Evolutionary conservation across 2,888 invertebrate genomes (phyloP).

Genomic region (Slavum lentiscoides): DNA sequence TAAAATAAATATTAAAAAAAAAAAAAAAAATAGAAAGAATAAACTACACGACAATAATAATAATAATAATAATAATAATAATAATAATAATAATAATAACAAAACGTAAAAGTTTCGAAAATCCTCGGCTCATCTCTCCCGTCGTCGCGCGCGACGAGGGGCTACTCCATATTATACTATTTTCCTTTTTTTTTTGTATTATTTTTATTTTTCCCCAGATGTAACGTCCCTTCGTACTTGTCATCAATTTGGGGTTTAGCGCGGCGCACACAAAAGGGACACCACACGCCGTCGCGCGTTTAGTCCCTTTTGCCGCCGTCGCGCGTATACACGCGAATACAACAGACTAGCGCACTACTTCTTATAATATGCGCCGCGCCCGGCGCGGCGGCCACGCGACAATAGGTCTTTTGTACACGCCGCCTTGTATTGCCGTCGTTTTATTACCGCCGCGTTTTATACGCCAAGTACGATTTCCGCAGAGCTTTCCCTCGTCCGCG

Average conservation of each 20-base stretch:
- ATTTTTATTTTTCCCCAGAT: slow-evolving; percentile 29
- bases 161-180: neutral
- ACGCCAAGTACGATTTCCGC: too few relatives aligned
- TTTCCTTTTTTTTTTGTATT: slow-evolving; percentile 6
- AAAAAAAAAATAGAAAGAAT: too few relatives aligned
- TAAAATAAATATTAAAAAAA: too few relatives aligned
- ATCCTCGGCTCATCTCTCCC: neutral
- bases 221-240: slow-evolving; percentile 7
- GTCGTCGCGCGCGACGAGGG: neutral
- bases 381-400: too few relatives aligned
- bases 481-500: too few relatives aligned
- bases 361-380: too few relatives aligned
- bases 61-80: neutral
- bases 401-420: too few relatives aligned
- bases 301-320: slow-evolving; percentile 19
- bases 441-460: too few relatives aligned
- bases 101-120: slow-evolving; percentile 35
- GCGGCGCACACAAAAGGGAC: slow-evolving; percentile 34
- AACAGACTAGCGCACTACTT: neutral
- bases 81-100: slow-evolving; percentile 3
- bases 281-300: slow-evolving; percentile 2
- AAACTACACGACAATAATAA: neutral
- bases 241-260: slow-evolving; percentile 51
- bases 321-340: neutral
- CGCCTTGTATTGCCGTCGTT: too few relatives aligned